Evolutionary conservation across 2,113 vertebrate genomes (phyloP).

Genomic region (Xiphophorus hellerii): DNA sequence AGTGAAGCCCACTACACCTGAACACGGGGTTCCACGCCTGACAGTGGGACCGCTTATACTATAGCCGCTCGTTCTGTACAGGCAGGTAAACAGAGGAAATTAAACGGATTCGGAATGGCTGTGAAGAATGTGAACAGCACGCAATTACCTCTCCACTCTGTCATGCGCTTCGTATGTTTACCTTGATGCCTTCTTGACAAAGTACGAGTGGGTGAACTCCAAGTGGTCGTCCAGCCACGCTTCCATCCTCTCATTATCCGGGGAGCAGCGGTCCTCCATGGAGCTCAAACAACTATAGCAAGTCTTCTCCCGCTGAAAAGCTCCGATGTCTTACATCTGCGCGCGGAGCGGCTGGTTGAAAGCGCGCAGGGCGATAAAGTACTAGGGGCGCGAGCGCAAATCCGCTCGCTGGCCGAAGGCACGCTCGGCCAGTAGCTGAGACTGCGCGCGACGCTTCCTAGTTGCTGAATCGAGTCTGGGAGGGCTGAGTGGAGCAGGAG

Average conservation of each 20-base stretch:
- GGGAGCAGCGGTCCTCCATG: slow-evolving; percentile 80
- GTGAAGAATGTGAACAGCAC: too few species aligned
- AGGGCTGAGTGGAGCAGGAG: slow-evolving; percentile 6
- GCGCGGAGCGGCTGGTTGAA: background rate
- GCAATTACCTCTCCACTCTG: too few species aligned
- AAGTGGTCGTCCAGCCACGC: slow-evolving; percentile 95
- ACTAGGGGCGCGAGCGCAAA: background rate
- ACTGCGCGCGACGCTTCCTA: slow-evolving; percentile 53
- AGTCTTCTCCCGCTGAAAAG: slow-evolving; percentile 22
- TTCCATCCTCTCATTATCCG: slow-evolving; percentile 85
- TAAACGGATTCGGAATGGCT: too few species aligned
- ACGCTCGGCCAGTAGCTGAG: slow-evolving; percentile 13
- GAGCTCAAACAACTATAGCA: slow-evolving; percentile 17
- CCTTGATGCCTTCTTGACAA: slow-evolving; percentile 92
- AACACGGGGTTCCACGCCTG: too few species aligned
- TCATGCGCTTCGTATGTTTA: slow-evolving; percentile 61
- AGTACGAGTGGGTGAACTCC: slow-evolving; percentile 92
- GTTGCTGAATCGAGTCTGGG: slow-evolving; percentile 37
- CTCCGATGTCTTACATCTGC: slow-evolving; percentile 36
- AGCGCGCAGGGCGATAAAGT: too few species aligned
- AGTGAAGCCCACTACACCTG: too few species aligned
- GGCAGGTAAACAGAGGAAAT: too few species aligned
- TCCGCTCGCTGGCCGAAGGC: background rate
- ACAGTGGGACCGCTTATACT: too few species aligned
- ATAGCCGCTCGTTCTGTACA: too few species aligned